phyloP scores from a whole-genome alignment of 2,113 vertebrate species.

The Cyphomyrus discorhynchus region DNA sequence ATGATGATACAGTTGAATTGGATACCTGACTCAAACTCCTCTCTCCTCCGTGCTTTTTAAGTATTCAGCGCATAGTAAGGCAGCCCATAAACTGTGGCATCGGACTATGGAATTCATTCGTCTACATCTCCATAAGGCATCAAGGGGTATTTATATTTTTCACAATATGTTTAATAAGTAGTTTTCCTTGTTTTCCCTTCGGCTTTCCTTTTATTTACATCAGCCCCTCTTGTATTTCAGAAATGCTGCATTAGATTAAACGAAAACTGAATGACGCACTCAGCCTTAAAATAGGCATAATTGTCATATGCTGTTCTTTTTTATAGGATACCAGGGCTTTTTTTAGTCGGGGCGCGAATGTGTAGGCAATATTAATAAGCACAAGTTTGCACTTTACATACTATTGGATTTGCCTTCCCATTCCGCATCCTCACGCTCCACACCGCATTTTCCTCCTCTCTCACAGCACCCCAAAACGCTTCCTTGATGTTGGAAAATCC shows the following conservation, averaged over 20 bases:
- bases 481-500: constrained; percentile 33
- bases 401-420: not conserved
- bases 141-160: not conserved
- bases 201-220: not conserved
- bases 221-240: not conserved
- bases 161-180: not conserved
- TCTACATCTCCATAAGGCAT: not conserved
- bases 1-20: constrained; percentile 34
- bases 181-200: not conserved
- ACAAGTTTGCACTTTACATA: not conserved
- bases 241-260: not conserved
- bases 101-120: not conserved
- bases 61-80: not conserved
- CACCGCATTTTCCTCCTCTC: constrained; percentile 13
- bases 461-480: not conserved
- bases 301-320: not conserved
- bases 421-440: constrained; percentile 18
- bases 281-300: not conserved
- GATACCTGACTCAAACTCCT: constrained; percentile 23
- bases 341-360: not conserved
- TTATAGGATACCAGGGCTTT: not conserved
- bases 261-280: not conserved
- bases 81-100: not conserved
- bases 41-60: not conserved
- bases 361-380: not conserved